Evolutionary conservation across 2,113 vertebrate genomes (phyloP).

Genomic region (Pimephales promelas): DNA sequence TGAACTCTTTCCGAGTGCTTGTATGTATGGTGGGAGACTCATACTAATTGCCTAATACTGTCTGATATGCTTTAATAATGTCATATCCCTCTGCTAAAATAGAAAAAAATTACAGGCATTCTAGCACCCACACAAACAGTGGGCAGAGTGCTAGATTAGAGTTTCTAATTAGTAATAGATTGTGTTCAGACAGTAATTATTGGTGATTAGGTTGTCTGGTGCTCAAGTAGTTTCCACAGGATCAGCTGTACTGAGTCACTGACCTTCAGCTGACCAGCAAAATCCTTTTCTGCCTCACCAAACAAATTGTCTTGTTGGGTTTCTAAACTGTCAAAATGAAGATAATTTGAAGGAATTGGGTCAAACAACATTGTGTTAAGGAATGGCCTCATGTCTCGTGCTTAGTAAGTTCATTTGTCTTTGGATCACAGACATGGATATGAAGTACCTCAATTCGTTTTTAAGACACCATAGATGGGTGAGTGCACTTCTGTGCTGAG

Average conservation of each 20-base stretch:
- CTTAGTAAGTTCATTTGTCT: constrained; percentile 24
- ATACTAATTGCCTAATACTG: neutral
- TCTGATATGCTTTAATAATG: constrained; percentile 14
- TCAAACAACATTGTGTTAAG: neutral
- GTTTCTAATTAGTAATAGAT: constrained; percentile 31
- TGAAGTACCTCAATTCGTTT: neutral
- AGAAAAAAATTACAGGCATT: neutral
- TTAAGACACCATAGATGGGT: neutral
- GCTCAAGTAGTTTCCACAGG: constrained; percentile 2
- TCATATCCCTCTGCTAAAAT: neutral
- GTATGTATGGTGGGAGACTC: neutral
- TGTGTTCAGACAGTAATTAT: constrained; percentile 20
- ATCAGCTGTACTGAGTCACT: constrained; percentile 3
- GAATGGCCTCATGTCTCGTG: neutral
- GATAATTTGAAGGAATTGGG: constrained; percentile 14
- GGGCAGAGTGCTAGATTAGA: constrained; percentile 5
- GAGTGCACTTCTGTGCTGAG: neutral
- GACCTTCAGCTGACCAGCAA: constrained; percentile 33
- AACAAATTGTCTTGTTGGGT: constrained; percentile 9
- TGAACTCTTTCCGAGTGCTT: neutral
- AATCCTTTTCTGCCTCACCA: constrained; percentile 18
- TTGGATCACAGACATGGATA: neutral
- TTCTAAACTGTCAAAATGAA: constrained; percentile 19
- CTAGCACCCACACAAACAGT: neutral
- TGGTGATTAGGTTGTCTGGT: constrained; percentile 33